Conservation (phyloP, 2,113 vertebrate species). For the Henicopernis longicauda region DNA sequence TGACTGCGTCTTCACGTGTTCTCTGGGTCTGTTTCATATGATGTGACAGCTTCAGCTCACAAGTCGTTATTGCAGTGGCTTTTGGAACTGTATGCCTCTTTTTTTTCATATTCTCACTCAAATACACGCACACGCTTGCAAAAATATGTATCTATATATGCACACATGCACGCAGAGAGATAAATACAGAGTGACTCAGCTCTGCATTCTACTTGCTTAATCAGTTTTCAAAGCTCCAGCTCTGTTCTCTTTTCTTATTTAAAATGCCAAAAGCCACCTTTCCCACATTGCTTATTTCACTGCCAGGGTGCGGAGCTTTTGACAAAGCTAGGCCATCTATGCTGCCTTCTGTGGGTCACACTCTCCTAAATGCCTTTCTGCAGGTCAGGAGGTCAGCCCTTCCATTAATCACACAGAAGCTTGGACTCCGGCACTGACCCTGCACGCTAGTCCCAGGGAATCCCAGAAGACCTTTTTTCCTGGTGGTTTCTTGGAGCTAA, state of each 20-base stretch:
- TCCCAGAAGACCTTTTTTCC: neutral
- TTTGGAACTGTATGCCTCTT: neutral
- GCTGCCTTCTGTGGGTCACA: neutral
- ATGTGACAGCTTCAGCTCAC: conserved; percentile 46
- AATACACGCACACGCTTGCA: neutral
- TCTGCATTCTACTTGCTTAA: neutral
- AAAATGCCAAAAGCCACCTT: neutral
- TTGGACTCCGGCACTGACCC: neutral
- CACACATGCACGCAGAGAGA: conserved; percentile 19
- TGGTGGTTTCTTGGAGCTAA: neutral
- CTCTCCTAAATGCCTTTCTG: neutral
- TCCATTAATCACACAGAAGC: neutral
- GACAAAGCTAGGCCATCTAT: neutral
- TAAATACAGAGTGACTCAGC: conserved; percentile 51
- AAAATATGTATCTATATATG: conserved; percentile 53
- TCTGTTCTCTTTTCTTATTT: neutral
- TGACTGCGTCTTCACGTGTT: conserved; percentile 6
- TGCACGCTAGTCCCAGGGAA: neutral
- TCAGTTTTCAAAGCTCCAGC: neutral
- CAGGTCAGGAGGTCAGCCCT: neutral
- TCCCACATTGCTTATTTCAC: neutral
- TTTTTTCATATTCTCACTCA: neutral
- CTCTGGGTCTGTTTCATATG: conserved; percentile 31
- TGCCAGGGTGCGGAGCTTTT: neutral
- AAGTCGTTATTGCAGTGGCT: neutral